Base-by-base conservation (phyloP, 2,797 vertebrate genomes). In the Enteromius unitaeniatus region DNA sequence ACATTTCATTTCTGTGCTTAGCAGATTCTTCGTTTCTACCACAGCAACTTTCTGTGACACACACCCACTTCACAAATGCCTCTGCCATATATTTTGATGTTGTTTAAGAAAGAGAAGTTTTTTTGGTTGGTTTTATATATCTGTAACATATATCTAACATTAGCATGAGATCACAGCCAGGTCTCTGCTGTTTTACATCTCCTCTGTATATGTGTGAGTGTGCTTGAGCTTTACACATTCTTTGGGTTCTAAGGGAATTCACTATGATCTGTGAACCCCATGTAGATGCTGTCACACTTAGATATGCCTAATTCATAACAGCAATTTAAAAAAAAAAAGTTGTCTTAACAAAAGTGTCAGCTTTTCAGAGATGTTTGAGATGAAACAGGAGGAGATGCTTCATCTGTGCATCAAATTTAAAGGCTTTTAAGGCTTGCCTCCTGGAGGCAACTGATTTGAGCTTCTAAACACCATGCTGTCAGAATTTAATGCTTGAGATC, bases 381-480 rank as follows among this genome's bases (percentile, higher is more conserved):
- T 45, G 28, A 67, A 82, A 65, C 28, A 65, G 13, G 58, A 75
- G n/a, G 40, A 75, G 37, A 78, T 23, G 82, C 75, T 84, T 78
- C 53, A 84, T 78, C 74, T 70, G 23, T 70, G 75, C 40, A 47
- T 70, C 64, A 78, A 45, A 45, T 82, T 31, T 82, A 42, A n/a
- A 47, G 60, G 34, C 81, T 67, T 75, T 74, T 55, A 67, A 67
- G 23, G 34, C 70, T 17, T 21, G 47, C 58, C 58, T 82, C 70
- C 70, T 67, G 45, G 70, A 75, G 70, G 60, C 81, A 75, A 67
- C 70, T 49, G 70, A 64, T 82, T 51, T 64, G 42, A 23, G 69
- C 70, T 82, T 51, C n/a, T 51, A 74, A 82, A 55, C 62, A 55
- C 53, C 75, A 58, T 70, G 14, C 75, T 84, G 82, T 62, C 82